Evolutionary conservation across 1,140 invertebrate genomes (phyloP).

Genomic region (Pseudachorutes palmiensis): DNA sequence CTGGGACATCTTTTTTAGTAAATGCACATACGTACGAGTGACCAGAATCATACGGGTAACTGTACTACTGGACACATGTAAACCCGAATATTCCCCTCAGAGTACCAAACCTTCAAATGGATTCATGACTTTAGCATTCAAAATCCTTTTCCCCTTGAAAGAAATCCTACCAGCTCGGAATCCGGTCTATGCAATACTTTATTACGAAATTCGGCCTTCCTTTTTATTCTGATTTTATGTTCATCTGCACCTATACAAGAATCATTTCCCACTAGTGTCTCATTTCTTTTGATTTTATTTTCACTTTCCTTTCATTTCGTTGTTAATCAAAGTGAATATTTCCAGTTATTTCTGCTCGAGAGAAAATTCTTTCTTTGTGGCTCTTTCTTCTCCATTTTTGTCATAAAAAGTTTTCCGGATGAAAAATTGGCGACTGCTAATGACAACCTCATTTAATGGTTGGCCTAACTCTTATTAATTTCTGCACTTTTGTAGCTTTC

Average conservation of each 20-base stretch:
- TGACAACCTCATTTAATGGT: constrained; percentile 39
- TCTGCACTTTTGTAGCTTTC: no score
- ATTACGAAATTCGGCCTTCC: constrained; percentile 3
- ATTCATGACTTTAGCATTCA: background rate
- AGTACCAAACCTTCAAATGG: no score
- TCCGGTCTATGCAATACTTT: background rate
- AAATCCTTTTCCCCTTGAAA: background rate
- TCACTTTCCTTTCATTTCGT: background rate
- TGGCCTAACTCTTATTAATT: constrained; percentile 26
- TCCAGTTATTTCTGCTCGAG: no score
- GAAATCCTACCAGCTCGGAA: background rate
- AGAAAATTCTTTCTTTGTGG: no score
- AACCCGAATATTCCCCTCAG: background rate
- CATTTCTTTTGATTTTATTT: background rate
- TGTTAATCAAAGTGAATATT: no score
- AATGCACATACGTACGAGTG: background rate
- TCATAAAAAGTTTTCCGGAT: constrained; percentile 30
- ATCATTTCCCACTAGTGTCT: background rate
- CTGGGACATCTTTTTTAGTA: constrained; percentile 26
- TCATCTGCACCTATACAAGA: background rate
- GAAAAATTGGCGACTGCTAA: constrained; percentile 38
- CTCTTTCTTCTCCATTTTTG: background rate
- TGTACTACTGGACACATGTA: background rate
- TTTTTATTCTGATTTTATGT: constrained; percentile 2
- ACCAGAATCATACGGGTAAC: background rate